phyloP scores from a whole-genome alignment of 1,140 invertebrate genomes.

The Maniola jurtina region DNA sequence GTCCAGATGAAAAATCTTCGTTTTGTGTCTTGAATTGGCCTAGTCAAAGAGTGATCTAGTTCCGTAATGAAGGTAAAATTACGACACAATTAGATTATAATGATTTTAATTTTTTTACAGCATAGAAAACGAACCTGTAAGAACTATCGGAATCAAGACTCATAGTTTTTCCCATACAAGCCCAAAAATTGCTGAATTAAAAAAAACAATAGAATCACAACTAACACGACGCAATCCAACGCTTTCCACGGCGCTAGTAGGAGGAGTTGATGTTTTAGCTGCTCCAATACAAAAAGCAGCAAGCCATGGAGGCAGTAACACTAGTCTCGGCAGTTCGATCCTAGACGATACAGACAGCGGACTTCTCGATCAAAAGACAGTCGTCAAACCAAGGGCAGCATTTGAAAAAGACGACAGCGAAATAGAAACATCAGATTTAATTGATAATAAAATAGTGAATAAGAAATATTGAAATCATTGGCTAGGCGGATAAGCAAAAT shows the following conservation, averaged over 20 bases:
- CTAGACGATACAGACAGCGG: slow-evolving; percentile 63
- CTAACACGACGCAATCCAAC: slow-evolving; percentile 60
- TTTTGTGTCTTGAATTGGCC: too few species aligned
- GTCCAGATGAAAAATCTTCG: too few species aligned
- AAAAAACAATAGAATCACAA: slow-evolving; percentile 67
- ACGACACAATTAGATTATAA: background rate
- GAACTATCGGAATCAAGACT: slow-evolving; percentile 44
- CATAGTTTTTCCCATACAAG: slow-evolving; percentile 49
- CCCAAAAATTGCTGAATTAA: slow-evolving; percentile 72
- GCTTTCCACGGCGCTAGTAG: slow-evolving; percentile 52
- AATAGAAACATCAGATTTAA: slow-evolving; percentile 70
- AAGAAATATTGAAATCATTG: slow-evolving; percentile 38
- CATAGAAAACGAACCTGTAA: slow-evolving; percentile 58
- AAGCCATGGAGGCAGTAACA: slow-evolving; percentile 66
- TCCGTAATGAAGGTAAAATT: too few species aligned
- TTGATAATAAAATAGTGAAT: slow-evolving; percentile 54
- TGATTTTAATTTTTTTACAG: slow-evolving; percentile 41
- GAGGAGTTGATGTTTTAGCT: slow-evolving; percentile 54
- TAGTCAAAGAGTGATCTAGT: too few species aligned
- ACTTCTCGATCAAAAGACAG: slow-evolving; percentile 43
- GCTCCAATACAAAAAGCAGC: slow-evolving; percentile 42
- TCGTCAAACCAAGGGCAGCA: slow-evolving; percentile 49
- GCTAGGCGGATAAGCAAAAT: slow-evolving; percentile 3
- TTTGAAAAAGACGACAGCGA: slow-evolving; percentile 67
- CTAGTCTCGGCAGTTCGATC: slow-evolving; percentile 71